These are phyloP conservation scores for Ctenicera cuprea DNA, from an alignment of 2,888 invertebrate genomes.

Conservation along the genomic window DNA sequence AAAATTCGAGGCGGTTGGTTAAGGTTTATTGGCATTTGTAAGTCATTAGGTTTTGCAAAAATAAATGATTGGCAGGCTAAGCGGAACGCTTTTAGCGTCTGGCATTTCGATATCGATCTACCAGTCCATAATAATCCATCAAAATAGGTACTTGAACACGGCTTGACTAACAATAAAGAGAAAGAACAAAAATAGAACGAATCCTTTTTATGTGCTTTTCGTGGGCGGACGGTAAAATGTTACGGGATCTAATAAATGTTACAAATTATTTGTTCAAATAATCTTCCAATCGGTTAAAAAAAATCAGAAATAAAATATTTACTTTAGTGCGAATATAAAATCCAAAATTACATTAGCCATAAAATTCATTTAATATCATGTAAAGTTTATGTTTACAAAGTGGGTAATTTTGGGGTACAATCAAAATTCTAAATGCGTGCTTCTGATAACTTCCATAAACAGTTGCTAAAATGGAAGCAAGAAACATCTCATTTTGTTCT, in stretches of 20 bases:
- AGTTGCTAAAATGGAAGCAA: background rate
- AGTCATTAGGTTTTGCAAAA: slow-evolving; percentile 40
- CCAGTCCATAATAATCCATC: slow-evolving; percentile 19
- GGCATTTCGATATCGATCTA: slow-evolving; percentile 41
- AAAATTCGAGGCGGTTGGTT: background rate
- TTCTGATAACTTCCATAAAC: too few relatives aligned
- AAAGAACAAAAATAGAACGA: slow-evolving; percentile 18
- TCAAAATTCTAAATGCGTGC: too few relatives aligned
- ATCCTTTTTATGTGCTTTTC: background rate
- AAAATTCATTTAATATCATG: too few relatives aligned
- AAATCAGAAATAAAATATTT: too few relatives aligned
- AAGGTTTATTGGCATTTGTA: slow-evolving; percentile 47
- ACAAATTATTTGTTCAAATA: too few relatives aligned
- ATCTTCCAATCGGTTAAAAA: too few relatives aligned
- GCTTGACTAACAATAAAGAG: slow-evolving; percentile 9
- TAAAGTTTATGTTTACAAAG: too few relatives aligned
- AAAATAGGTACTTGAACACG: slow-evolving; percentile 20
- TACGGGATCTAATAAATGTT: too few relatives aligned
- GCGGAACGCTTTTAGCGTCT: slow-evolving; percentile 48
- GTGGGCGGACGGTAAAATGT: slow-evolving; percentile 11
- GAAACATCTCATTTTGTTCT: background rate
- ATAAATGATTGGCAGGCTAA: slow-evolving; percentile 48
- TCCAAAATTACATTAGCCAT: too few relatives aligned
- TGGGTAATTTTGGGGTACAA: too few relatives aligned
- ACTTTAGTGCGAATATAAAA: too few relatives aligned